Base-by-base conservation (phyloP, 2,113 vertebrate species). In the Amphiprion ocellaris region DNA sequence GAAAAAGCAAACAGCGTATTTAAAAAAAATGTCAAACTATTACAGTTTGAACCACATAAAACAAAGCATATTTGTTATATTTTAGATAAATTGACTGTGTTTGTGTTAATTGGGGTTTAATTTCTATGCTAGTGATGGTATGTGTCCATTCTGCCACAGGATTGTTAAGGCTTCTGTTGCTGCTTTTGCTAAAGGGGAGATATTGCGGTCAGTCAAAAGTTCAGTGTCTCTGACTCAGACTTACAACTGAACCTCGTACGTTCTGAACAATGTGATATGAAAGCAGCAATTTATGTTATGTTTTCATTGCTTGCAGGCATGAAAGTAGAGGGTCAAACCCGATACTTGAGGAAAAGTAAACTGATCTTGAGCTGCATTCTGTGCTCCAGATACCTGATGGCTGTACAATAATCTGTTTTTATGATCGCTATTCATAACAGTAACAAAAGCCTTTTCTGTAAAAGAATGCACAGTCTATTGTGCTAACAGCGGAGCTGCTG, bases 401-500 rank as follows among this genome's bases (percentile, higher is more conserved):
- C 53, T 64, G 49, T n/a, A 50, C 37, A 58, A 6, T 39, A 60
- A 72, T 77, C 69, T 52, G 68, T 49, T 82, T 78, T 60, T 54
- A 53, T 58, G 49, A 76, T 71, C 49, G n/a, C 41, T 59, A 69
- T 84, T 85, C 66, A 80, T 55, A 17, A 46, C n/a, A 19, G 41
- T 7, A 68, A 87, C 82, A 90, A 86, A 87, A 64, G 67, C 21
- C 67, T 46, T 76, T 77, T 87, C 74, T 85, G 66, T 64, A 23
- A 5, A 86, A 87, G 89, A 91, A 91, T 89, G 87, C 54, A 17
- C n/a, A 24, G 19, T 33, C 28, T 63, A 44, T 68, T 79, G 33
- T 77, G 0, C 59, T 83, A 67, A 66, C 85, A 83, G 71, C 80
- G 39, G 50, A 79, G 76, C 26, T 1, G 21, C 84, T 79, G 83